These are phyloP conservation scores for Apteryx mantelli DNA, from an alignment of 2,113 vertebrate genomes.

Conservation along the genomic window DNA sequence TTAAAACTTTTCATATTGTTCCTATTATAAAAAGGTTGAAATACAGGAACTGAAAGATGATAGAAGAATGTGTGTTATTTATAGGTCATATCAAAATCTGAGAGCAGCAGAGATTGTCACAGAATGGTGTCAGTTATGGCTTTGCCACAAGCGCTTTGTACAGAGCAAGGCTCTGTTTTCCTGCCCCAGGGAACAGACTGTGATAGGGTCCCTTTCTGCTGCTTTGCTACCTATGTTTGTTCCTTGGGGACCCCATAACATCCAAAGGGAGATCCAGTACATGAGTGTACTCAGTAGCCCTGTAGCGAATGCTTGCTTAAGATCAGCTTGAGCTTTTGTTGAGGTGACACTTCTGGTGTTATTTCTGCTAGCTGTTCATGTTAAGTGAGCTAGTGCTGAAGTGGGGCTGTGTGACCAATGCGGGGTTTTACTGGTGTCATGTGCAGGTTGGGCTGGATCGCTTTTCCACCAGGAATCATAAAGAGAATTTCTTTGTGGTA, in stretches of 20 bases:
- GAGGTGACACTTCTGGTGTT: background rate
- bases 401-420: background rate
- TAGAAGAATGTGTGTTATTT: background rate
- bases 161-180: background rate
- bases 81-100: background rate
- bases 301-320: background rate
- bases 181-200: background rate
- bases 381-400: background rate
- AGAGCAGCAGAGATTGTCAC: background rate
- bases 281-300: background rate
- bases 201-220: background rate
- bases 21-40: background rate
- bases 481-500: background rate
- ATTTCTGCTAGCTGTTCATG: background rate
- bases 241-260: background rate
- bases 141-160: background rate
- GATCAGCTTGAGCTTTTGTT: background rate
- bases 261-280: rapidly evolving
- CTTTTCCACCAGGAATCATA: background rate
- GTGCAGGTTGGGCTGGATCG: background rate
- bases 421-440: background rate
- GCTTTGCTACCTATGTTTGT: background rate
- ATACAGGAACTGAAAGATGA: background rate
- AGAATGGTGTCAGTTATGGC: background rate
- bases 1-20: background rate